A percentile compares a stretch with the other conserved stretches of the same genome.
Conservation (phyloP, 2,888 invertebrate genomes). For the Agriopis marginaria region DNA sequence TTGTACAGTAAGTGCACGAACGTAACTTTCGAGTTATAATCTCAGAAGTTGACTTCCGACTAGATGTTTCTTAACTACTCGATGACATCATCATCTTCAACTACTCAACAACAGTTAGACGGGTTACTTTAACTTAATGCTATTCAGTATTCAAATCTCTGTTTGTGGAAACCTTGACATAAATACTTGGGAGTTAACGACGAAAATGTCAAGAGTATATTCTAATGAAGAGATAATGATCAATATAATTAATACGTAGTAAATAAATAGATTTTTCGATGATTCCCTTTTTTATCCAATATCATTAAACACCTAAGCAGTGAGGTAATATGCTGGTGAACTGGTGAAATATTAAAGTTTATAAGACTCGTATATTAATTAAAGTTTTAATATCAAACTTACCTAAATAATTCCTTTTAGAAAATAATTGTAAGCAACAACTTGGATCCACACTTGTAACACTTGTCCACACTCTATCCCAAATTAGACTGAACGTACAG, state of each 20-base stretch:
- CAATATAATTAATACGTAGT: no score
- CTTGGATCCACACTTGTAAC: constrained; percentile 45
- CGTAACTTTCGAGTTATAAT: constrained; percentile 34
- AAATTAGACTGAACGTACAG: constrained; percentile 55
- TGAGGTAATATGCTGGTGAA: no score
- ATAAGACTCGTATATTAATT: background rate
- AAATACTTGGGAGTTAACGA: constrained; percentile 18
- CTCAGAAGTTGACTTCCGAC: constrained; percentile 35
- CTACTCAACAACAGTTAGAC: constrained; percentile 30
- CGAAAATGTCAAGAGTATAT: constrained; percentile 33
- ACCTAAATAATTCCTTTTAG: background rate
- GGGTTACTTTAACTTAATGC: constrained; percentile 28
- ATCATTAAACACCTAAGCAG: no score
- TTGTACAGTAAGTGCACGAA: background rate
- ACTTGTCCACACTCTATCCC: constrained; percentile 55
- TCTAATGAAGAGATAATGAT: constrained; percentile 28
- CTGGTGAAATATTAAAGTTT: background rate
- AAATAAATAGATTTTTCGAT: no score
- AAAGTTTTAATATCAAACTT: background rate
- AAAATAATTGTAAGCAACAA: constrained; percentile 26
- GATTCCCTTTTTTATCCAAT: no score
- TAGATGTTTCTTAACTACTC: constrained; percentile 16
- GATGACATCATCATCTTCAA: constrained; percentile 43
- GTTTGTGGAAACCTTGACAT: constrained; percentile 35
- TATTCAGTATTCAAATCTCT: constrained; percentile 27